Evolutionary conservation across 2,888 invertebrate species (phyloP), one percentile per base, ranked within the genome.

Genomic region (Oscheius onirici): DNA sequence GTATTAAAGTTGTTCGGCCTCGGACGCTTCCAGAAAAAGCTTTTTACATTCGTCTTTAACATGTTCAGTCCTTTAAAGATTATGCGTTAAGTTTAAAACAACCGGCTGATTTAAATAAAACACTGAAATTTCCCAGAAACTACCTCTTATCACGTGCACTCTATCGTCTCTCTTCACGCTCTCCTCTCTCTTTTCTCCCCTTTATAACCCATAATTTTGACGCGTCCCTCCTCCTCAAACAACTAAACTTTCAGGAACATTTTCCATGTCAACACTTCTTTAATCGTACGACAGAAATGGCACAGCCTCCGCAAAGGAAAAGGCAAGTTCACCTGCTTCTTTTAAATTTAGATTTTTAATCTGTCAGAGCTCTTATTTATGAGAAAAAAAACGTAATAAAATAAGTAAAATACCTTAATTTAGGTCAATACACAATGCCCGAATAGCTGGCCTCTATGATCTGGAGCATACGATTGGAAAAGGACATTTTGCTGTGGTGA

Each of bases 401-500:
- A n/a, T 6, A 6, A 8, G 6, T 34, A 8, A 34, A 34, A 34
- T 34, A 34, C 34, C n/a, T n/a, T n/a, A 34, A 34, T 34, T 34
- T 28, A 66, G 71, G 26, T 74, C 74, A 10, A 79, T 79, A 41
- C 69, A 74, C 22, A 77, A 80, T 71, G 74, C 79, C 1, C 73
- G 80, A n/a, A 80, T 82, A 60, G 82, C 82, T 17, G 97, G 97
- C 70, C 91, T 97, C 63, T 99, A 99, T 90, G 97, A 99, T 90
- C 91, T 99, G 88, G 94, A 95, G 89, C 94, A 95, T 89, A 99
- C 97, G 3, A 92, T 99, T 71, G 99, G 99, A 58, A 93, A 95
- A 74, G 99, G 97, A 73, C 97, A 99, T 90, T 99, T 97, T 91
- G 97, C 97, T 76, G 95, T 97, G 77, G 97, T 97, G 55, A 99